Percentiles rank a stretch among this genome's conserved stretches.
These are phyloP conservation scores for Oscheius sp. DNA, from an alignment of 1,140 invertebrate genomes.

Conservation along the genomic window DNA sequence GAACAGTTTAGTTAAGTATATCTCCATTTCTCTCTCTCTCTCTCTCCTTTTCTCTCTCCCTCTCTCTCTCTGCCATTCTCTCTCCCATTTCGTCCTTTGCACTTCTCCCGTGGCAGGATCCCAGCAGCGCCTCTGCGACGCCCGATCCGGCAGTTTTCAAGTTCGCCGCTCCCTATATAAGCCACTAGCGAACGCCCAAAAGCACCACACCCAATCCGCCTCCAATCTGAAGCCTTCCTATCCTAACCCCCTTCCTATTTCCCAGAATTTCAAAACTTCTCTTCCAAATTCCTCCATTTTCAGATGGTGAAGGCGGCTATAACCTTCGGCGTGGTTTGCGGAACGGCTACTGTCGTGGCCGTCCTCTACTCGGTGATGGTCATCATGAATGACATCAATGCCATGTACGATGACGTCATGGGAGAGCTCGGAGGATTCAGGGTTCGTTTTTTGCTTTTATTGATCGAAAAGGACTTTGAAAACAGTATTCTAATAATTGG, in stretches of 20 bases:
- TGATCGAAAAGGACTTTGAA: not conserved
- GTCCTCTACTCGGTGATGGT: conserved; percentile 30
- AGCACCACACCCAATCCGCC: not conserved
- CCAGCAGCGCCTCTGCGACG: not conserved
- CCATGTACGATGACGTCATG: conserved; percentile 41
- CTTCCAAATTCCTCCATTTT: not conserved
- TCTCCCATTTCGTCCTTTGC: too few species aligned
- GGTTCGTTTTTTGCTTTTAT: not conserved
- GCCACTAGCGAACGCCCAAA: not conserved
- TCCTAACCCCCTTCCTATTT: too few species aligned
- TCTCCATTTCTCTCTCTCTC: too few species aligned
- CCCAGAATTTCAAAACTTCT: not conserved
- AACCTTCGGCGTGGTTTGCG: conserved; percentile 23
- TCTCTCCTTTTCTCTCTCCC: too few species aligned
- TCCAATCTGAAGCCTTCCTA: not conserved
- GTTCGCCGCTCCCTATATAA: not conserved
- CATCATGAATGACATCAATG: conserved; percentile 40
- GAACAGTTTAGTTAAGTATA: too few species aligned
- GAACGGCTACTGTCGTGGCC: conserved; percentile 27
- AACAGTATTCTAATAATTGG: not conserved
- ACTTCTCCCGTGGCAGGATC: not conserved
- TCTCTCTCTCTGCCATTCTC: too few species aligned
- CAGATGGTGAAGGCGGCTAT: conserved; percentile 37
- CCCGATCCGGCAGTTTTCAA: not conserved
- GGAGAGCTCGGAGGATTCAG: conserved; percentile 33